Base-by-base conservation (phyloP, 1,140 invertebrate genomes). In the Drosophila santomea region DNA sequence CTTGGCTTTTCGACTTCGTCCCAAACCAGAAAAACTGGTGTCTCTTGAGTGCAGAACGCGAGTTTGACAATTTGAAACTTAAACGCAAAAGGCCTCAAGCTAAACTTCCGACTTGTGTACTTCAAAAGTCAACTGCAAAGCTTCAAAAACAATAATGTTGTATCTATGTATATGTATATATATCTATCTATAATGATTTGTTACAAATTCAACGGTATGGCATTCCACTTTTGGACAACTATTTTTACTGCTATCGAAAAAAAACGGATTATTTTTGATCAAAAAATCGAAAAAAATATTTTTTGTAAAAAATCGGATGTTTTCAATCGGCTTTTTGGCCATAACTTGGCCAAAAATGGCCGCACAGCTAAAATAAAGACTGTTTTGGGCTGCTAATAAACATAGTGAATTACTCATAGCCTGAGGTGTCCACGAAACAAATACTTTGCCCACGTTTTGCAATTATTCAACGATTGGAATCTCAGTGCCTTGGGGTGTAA, bases 391-490 rank as follows among this genome's bases (percentile, higher is more conserved):
- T 17, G 17, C 17, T 17, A 17, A 17, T 17, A 17, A 17, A 17
- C 17, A 17, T 17, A 17, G 17, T 17, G 17, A 17, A 75, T 74
- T 38, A 54, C 41, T 17, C 36, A 23, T 2, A 52, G 71, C 73
- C 52, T 14, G 23, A 11, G 52, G 60, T 52, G 35, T 52, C 44
- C 73, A 66, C 54, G 60, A 41, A 74, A 20, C 44, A 25, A 41
- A 47, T 11, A 41, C 44, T 51, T 32, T 44, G 58, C 11, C 36
- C 44, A 74, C 72, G 71, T 44, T 52, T 55, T 25, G 32, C 32
- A 36, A 58, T 58, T 66, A 66, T 54, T 63, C 54, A 15, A 1
- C 71, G 72, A 75, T 75, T 64, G 60, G 58, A 57, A 74, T 64
- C 48, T 28, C 60, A 43, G 32, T 28, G 69, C 59, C 72, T 38